Evolutionary conservation across 2,797 vertebrate species (phyloP), one percentile per base, ranked within the genome.

Genomic region (Micrastur ruficollis): DNA sequence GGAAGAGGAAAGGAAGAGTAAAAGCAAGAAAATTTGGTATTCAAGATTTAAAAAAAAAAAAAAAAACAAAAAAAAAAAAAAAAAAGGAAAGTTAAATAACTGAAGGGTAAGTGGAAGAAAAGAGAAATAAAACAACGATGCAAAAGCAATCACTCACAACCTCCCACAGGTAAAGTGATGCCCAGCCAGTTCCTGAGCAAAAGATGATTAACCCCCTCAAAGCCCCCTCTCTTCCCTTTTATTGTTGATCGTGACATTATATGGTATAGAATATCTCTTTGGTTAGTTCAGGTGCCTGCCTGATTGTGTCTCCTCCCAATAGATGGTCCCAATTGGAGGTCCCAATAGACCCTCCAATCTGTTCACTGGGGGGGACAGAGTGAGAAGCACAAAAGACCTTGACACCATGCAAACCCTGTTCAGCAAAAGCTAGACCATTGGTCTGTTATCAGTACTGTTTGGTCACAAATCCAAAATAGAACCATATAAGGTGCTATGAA

Each of bases 121-220:
- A 53, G 4, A 49, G 4, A 84, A 73, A 55, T 34, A n/a, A 66
- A 71, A 13, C 9, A 42, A 50, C 19, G 5, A 46, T 59, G 5
- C 2, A 40, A 86, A 79, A 29, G 0, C 9, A 71, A 25, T 52
- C 3, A 46, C 52, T 73, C 31, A 47, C 9, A 4, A 49, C 2
- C 3, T 85, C 12, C 8, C n/a, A 53, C 0, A 0, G 8, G 18
- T 23, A 36, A 61, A 47, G 11, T 1, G 4, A 27, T 44, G 17
- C 42, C 17, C 42, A 44, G 42, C 42, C 42, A 44, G 42, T 44
- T 44, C 42, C 42, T 17, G 1, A 66, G 21, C 22, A 79, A 73
- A 73, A 67, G 26, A 17, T 49, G 12, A 3, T 17, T 80, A 66
- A 12, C 5, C 1, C 5, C 22, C 17, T 74, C 32, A 40, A 42